A percentile compares a stretch with the other conserved stretches of the same genome.
Evolutionary conservation across 2,113 vertebrate genomes (phyloP).

Genomic region (Neotoma lepida): DNA sequence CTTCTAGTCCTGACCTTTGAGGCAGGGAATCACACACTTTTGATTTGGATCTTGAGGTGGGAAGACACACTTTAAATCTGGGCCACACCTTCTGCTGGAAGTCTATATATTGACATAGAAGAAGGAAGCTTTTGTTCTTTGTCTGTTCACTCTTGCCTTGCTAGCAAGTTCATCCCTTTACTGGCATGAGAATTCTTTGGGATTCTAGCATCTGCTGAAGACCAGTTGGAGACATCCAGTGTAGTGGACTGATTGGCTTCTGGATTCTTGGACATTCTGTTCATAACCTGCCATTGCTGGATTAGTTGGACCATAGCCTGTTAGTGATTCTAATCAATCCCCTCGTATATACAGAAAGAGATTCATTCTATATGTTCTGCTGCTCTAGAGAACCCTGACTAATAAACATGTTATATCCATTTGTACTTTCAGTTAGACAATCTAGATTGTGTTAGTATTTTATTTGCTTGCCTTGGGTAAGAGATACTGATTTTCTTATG

Average conservation of each 20-base stretch:
- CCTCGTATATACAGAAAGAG: background rate
- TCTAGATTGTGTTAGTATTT: background rate
- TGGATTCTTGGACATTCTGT: background rate
- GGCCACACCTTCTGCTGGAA: background rate
- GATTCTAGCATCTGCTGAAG: background rate
- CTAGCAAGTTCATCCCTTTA: background rate
- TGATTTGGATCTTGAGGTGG: background rate
- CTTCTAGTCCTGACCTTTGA: background rate
- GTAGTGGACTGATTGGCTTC: background rate
- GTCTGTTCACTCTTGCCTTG: background rate
- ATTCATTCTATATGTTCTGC: background rate
- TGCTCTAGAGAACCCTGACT: background rate
- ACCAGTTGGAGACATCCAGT: background rate
- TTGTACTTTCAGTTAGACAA: background rate
- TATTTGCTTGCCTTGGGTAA: background rate
- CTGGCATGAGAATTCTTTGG: background rate
- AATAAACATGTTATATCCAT: background rate
- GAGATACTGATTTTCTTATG: background rate
- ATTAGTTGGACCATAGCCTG: background rate
- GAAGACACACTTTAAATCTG: background rate
- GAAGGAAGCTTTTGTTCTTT: background rate
- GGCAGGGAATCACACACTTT: background rate
- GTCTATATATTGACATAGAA: background rate
- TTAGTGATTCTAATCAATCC: background rate
- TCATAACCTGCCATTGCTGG: background rate